Base-by-base conservation (phyloP, 2,113 vertebrate genomes). In the Paraplagusia blochii region DNA sequence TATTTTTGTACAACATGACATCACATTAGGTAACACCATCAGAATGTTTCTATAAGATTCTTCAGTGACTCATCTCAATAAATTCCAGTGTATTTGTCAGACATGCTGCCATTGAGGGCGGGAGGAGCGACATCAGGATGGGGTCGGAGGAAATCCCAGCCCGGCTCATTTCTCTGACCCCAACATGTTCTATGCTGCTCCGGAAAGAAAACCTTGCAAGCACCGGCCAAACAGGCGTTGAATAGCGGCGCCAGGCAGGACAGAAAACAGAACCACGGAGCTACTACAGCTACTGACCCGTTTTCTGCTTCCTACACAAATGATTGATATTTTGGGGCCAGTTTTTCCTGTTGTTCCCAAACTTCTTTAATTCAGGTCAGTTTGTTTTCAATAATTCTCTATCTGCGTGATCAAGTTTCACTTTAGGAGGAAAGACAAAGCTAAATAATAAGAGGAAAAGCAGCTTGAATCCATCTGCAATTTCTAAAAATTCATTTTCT, bases 81-180 rank as follows among this genome's bases (percentile, higher is more conserved):
- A 49, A 65, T 71, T 77, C 69, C 65, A 61, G 11, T 35, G 52
- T 10, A 5, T 48, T 7, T 50, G 47, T 49, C 46, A 9, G 18
- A 68, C 56, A 13, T 13, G 29, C 1, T 10, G 12, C 44, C 7
- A 7, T n/a, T 46, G 52, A 49, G 63, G 49, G 19, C 43, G 57
- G 22, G 58, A 54, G 35, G 54, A 76, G 61, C 44, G 19, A 79
- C 71, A 72, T 72, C 86, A 86, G 87, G 88, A 89, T 82, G 63
- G 66, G 72, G 77, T 34, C 0, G 53, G 44, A 86, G 88, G 89
- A 91, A 89, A 88, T 88, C 87, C 87, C 83, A 35, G 48, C 63
- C 33, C 69, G 14, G 68, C 42, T 80, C 65, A 16, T 65, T 63
- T 65, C 52, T 74, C 70, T 69, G 70, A 81, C 76, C 79, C 53